Evolutionary conservation across 2,797 vertebrate genomes (phyloP), one percentile per base, ranked within the genome.

Genomic region (Lacerta bilineata): DNA sequence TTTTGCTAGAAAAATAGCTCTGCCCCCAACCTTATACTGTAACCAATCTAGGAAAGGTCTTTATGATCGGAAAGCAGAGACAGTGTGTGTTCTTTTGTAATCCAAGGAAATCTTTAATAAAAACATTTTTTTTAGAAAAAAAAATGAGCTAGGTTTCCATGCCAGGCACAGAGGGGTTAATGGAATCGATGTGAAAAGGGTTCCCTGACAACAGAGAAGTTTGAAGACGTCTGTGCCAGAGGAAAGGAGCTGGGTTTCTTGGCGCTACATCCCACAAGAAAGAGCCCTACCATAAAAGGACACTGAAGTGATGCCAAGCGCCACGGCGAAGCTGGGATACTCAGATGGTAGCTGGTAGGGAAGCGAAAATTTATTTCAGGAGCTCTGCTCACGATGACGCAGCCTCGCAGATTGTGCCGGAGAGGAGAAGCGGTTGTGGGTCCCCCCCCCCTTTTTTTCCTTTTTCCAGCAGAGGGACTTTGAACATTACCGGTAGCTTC

Each of bases 321-420:
- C 90, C 75, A 87, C 71, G 90, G 90, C 92, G 92, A 89, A 64
- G 77, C 83, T 92, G 94, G 90, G 93, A 93, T 93, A n/a, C 43
- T 95, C 94, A 95, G 94, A 95, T 94, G 95, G 94, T 92, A 71
- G 69, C 91, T 94, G 78, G 50, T 91, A 91, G 0, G 39, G 72
- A 93, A 95, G 89, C 79, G 87, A 95, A 94, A 95, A 93, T 94
- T 92, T 95, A 94, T 94, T 78, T 87, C 90, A 92, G 92, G 92
- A 78, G 93, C 89, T 90, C 91, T 64, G 87, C 0, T 10, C 0
- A 1, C 89, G 94, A 94, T 88, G 94, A 92, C 77, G 59, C 59
- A 0, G 85, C 0, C 0, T 33, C 91, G 89, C 92, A 66, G 94
- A 92, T 91, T 92, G 82, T 59, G 87, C 86, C 25, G 13, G 90